These are phyloP conservation scores for Pterophyllum scalare DNA, from an alignment of 2,113 vertebrate species.

Conservation along the genomic window DNA sequence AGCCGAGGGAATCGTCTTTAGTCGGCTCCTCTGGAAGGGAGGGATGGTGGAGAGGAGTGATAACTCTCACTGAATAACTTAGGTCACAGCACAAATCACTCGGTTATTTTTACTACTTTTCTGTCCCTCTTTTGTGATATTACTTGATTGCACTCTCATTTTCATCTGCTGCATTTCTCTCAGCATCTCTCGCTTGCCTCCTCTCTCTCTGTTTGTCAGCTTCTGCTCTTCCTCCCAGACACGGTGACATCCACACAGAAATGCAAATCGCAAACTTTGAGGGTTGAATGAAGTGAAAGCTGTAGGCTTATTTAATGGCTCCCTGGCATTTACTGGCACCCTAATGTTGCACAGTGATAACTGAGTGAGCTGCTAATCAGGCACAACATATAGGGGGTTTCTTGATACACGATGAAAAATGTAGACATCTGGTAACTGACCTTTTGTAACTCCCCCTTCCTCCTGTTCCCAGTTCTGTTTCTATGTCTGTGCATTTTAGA, in stretches of 20 bases:
- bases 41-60: not conserved
- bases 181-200: not conserved
- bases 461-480: not conserved
- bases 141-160: not conserved
- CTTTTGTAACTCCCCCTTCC: not conserved
- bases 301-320: slow-evolving; percentile 20
- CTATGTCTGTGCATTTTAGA: not conserved
- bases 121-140: not conserved
- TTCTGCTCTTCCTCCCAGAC: not conserved
- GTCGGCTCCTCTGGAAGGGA: slow-evolving; percentile 31
- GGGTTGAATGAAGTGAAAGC: slow-evolving; percentile 45
- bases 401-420: not conserved
- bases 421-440: slow-evolving; percentile 24
- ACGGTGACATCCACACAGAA: slow-evolving; percentile 14
- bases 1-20: slow-evolving; percentile 30
- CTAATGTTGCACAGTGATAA: slow-evolving; percentile 28
- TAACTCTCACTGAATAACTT: slow-evolving; percentile 36
- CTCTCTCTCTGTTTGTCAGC: slow-evolving; percentile 2
- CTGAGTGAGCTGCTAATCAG: slow-evolving; percentile 50
- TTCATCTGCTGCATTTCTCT: not conserved
- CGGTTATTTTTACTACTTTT: slow-evolving; percentile 19
- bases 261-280: slow-evolving; percentile 56
- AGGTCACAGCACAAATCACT: slow-evolving; percentile 11
- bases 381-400: not conserved
- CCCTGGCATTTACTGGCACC: slow-evolving; percentile 16